Base-by-base conservation (phyloP, 2,113 vertebrate genomes). In the Mormoops blainvillei region DNA sequence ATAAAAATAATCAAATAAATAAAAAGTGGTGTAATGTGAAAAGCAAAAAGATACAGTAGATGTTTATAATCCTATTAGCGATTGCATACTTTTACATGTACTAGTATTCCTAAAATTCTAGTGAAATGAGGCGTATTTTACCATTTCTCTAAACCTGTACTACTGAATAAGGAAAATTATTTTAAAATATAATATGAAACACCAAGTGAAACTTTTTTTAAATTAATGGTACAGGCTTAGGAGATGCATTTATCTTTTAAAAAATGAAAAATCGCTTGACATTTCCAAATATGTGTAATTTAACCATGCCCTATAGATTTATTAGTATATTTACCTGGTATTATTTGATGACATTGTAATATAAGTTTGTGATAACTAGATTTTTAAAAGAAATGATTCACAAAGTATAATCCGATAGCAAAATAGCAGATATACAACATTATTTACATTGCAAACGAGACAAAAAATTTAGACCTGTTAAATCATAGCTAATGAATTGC, bases 371-470 rank as follows among this genome's bases (percentile, higher is more conserved):
- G 33, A 95, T 96, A 98, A 92, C 52, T 94, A 50, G 56, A 97
- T 96, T 97, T 98, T 93, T 96, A 96, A 98, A 98, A 98, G 95
- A 98, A 98, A 97, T 97, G 94, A 98, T 96, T 97, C 96, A 98
- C 95, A 98, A 96, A 95, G 94, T 84, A 96, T 94, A 95, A 97
- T 97, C 87, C 87, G 96, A 95, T 98, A 96, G 95, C 96, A 98
- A 98, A 98, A 98, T 84, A 98, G 97, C 98, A 96, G 95, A 95
- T 98, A 95, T 97, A 98, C 95, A 97, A 10, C 94, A 97, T 71
- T 98, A 98, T 98, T 98, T 98, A 98, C 98, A 98, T 16, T 86
- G 96, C 97, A 98, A 98, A 97, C 87, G 3, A 0, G 98, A 95
- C 41, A 38, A 97, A 97, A 98, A 97, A 97, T 91, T 94, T 94